Percentiles rank a stretch among this genome's conserved stretches.
These are phyloP conservation scores for Epicauta chinensis DNA, from an alignment of 1,140 invertebrate species.

Conservation along the genomic window DNA sequence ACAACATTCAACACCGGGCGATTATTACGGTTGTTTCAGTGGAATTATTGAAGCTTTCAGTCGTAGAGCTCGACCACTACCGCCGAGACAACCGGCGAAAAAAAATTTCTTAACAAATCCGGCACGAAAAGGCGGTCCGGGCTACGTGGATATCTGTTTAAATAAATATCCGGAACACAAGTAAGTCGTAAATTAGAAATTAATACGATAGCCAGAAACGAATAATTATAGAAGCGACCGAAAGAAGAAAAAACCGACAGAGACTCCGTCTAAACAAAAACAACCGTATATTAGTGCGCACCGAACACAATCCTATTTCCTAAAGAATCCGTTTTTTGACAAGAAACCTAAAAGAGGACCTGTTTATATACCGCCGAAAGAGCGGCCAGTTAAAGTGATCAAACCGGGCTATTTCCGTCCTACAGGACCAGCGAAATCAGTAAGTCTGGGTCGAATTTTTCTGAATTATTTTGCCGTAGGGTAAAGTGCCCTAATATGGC, in stretches of 20 bases:
- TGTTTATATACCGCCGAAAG: slow-evolving; percentile 27
- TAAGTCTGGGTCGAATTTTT: too few species aligned
- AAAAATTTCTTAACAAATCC: slow-evolving; percentile 32
- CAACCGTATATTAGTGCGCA: background rate
- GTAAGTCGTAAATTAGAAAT: too few species aligned
- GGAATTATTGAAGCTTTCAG: slow-evolving; percentile 32
- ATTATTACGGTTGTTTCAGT: slow-evolving; percentile 38
- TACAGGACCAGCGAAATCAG: slow-evolving; percentile 36
- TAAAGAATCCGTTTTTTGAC: slow-evolving; percentile 29
- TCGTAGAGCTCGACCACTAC: slow-evolving; percentile 13
- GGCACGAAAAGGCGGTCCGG: slow-evolving; percentile 37
- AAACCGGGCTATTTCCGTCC: slow-evolving; percentile 31
- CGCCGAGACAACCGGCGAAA: slow-evolving; percentile 6
- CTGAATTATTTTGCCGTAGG: too few species aligned
- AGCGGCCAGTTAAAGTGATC: slow-evolving; percentile 14
- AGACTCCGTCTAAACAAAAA: too few species aligned
- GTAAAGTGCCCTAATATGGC: too few species aligned
- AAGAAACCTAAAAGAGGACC: slow-evolving; percentile 22
- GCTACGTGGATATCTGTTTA: slow-evolving; percentile 38
- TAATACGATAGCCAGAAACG: too few species aligned
- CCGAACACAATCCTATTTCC: slow-evolving; percentile 32
- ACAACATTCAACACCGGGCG: slow-evolving; percentile 34
- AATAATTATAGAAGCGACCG: slow-evolving; percentile 24
- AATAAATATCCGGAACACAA: slow-evolving; percentile 37
- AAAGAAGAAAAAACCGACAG: slow-evolving; percentile 29